A percentile compares a stretch with the other conserved stretches of the same genome.
Evolutionary conservation across 1,140 invertebrate species (phyloP).

Genomic region (Drosophila repletoides): DNA sequence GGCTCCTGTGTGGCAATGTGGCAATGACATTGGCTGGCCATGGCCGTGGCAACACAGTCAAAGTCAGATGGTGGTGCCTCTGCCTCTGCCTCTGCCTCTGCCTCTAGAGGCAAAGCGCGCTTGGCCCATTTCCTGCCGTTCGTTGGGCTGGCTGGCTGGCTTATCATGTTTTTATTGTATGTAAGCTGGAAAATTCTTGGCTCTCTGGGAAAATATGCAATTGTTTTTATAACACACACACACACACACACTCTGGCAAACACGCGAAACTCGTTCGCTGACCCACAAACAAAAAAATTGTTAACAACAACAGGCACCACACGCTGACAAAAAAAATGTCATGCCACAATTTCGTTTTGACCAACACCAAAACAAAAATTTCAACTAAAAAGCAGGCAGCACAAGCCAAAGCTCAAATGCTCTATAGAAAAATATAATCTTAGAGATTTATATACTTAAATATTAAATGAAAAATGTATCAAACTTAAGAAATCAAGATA

Average conservation of each 20-base stretch:
- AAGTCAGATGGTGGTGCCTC: too few species aligned
- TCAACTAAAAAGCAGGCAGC: slow-evolving; percentile 12
- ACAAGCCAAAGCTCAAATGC: slow-evolving; percentile 24
- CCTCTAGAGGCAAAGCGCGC: too few species aligned
- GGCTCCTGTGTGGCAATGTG: slow-evolving; percentile 29
- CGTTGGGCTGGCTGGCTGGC: slow-evolving; percentile 22
- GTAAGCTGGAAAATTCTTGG: slow-evolving; percentile 31
- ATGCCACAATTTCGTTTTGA: slow-evolving; percentile 60
- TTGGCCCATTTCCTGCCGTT: slow-evolving; percentile 60
- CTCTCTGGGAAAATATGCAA: slow-evolving; percentile 68
- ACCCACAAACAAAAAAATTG: slow-evolving; percentile 61
- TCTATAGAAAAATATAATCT: slow-evolving; percentile 34
- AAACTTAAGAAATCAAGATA: too few species aligned
- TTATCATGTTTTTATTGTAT: slow-evolving; percentile 60
- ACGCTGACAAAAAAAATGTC: slow-evolving; percentile 56
- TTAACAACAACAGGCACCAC: slow-evolving; percentile 19
- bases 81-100: too few species aligned
- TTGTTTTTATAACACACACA: slow-evolving; percentile 51
- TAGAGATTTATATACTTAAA: too few species aligned
- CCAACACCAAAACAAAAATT: slow-evolving; percentile 28
- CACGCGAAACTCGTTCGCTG: slow-evolving; percentile 63
- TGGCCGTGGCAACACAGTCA: slow-evolving; percentile 37
- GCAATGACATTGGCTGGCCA: slow-evolving; percentile 65
- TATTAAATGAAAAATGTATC: too few species aligned
- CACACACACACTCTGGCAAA: slow-evolving; percentile 10